phyloP scores from a whole-genome alignment of 2,113 vertebrate genomes.

The Myocastor coypus region DNA sequence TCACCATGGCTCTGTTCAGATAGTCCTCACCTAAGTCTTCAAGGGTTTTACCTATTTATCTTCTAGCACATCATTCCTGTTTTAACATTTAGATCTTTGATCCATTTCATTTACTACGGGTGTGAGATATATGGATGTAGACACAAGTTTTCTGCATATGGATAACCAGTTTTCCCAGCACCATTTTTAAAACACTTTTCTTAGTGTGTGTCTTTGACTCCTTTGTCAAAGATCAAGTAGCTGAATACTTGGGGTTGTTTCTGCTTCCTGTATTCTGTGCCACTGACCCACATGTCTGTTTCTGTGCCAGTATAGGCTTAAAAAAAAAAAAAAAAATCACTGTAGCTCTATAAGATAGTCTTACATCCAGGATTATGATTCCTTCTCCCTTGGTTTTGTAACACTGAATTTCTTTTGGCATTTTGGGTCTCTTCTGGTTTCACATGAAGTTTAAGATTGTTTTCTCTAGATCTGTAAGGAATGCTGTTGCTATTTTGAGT shows the following conservation, averaged over 20 bases:
- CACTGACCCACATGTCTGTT: background rate
- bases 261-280: background rate
- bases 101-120: background rate
- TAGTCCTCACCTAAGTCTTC: background rate
- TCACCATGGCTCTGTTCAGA: background rate
- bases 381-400: background rate
- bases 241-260: background rate
- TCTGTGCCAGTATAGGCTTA: background rate
- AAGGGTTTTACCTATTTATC: background rate
- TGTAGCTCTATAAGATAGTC: background rate
- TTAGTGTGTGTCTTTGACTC: too few species aligned
- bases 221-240: too few species aligned
- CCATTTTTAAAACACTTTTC: too few species aligned
- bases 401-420: background rate
- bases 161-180: background rate
- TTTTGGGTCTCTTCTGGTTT: too few species aligned
- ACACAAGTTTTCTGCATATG: background rate
- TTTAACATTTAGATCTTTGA: background rate
- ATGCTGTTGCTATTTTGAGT: background rate
- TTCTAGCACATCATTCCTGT: background rate
- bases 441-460: too few species aligned
- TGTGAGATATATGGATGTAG: background rate
- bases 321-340: background rate
- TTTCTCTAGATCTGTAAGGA: background rate
- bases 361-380: background rate